phyloP scores from a whole-genome alignment of 2,888 invertebrate species.

The Xestia sexstrigata region DNA sequence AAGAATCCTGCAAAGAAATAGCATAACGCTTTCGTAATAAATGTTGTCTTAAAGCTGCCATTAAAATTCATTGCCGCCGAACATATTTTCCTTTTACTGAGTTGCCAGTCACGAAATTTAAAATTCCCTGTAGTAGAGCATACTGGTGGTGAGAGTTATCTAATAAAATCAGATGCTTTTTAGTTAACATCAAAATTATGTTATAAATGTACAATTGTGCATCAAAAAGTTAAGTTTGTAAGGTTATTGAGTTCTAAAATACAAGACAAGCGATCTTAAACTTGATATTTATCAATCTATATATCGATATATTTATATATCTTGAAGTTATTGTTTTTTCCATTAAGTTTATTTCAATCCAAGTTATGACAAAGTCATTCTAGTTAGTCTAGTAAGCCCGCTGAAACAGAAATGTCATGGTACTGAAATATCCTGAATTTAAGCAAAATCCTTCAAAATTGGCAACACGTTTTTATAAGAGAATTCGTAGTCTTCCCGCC shows the following conservation, averaged over 20 bases:
- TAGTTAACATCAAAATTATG: background rate
- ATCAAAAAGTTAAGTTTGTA: background rate
- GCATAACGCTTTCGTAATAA: constrained; percentile 71
- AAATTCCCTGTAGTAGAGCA: constrained; percentile 16
- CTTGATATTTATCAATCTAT: too few species aligned
- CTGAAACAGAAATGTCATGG: background rate
- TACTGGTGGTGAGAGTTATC: background rate
- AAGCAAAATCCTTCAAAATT: constrained; percentile 14
- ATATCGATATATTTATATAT: too few species aligned
- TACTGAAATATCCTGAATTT: constrained; percentile 11
- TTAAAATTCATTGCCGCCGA: constrained; percentile 87
- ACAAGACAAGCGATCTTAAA: background rate
- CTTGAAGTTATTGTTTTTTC: too few species aligned
- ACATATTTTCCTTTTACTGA: constrained; percentile 77
- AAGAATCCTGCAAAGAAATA: constrained; percentile 68
- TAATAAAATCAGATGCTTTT: background rate
- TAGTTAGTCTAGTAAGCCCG: background rate
- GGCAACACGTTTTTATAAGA: constrained; percentile 80
- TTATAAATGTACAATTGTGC: fast-evolving
- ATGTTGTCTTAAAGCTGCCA: constrained; percentile 73
- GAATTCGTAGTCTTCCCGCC: constrained; percentile 88
- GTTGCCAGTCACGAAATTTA: constrained; percentile 41
- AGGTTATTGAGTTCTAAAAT: background rate
- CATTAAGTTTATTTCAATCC: too few species aligned
- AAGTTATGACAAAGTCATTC: too few species aligned